Evolutionary conservation across 1,140 invertebrate species (phyloP).

Genomic region (Papilio xuthus): DNA sequence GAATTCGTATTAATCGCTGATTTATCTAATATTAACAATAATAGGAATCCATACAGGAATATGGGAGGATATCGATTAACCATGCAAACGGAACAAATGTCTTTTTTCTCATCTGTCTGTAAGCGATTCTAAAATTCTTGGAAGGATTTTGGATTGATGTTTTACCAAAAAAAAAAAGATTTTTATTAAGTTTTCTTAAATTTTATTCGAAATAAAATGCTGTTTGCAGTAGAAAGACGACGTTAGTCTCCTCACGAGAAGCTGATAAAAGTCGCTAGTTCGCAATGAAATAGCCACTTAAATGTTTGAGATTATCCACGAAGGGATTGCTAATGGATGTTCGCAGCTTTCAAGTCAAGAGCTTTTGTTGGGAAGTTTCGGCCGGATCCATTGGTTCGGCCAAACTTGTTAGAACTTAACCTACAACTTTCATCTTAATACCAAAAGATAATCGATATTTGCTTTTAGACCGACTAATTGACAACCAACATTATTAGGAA

Average conservation of each 20-base stretch:
- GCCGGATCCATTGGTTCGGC: background rate
- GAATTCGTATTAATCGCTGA: background rate
- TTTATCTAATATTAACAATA: too few relatives aligned
- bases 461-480: background rate
- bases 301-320: conserved; percentile 4
- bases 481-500: background rate
- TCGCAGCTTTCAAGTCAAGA: conserved; percentile 17
- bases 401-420: conserved; percentile 16
- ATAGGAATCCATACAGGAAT: too few relatives aligned
- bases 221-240: too few relatives aligned
- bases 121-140: too few relatives aligned
- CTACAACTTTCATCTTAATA: conserved; percentile 18
- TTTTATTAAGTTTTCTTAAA: too few relatives aligned
- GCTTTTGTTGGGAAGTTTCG: conserved; percentile 14
- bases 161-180: too few relatives aligned
- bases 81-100: too few relatives aligned
- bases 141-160: too few relatives aligned
- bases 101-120: too few relatives aligned
- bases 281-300: background rate
- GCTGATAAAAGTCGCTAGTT: background rate
- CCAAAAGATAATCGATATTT: background rate
- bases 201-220: too few relatives aligned
- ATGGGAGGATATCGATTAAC: too few relatives aligned
- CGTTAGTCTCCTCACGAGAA: background rate
- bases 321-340: conserved; percentile 24